Evolutionary conservation across 2,113 vertebrate genomes (phyloP).

Genomic region (Columba livia): DNA sequence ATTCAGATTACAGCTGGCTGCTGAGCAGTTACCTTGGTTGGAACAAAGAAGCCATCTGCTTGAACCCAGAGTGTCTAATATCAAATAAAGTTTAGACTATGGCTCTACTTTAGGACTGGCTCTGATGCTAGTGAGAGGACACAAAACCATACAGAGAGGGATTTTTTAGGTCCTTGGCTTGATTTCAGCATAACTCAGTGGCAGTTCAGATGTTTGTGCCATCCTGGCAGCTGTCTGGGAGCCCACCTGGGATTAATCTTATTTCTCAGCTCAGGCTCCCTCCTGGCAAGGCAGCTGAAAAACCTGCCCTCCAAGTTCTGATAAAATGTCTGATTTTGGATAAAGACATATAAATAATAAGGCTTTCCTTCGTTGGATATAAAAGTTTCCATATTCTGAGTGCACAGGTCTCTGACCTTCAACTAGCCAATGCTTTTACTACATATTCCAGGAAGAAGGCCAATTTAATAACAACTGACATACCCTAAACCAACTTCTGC

Average conservation of each 20-base stretch:
- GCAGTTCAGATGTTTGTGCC: neutral
- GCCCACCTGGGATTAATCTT: neutral
- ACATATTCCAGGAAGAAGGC: neutral
- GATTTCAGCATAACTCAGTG: neutral
- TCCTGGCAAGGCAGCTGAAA: neutral
- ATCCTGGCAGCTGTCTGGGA: neutral
- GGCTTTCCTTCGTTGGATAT: neutral
- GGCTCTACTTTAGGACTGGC: neutral
- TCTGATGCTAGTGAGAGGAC: neutral
- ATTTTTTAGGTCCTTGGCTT: neutral
- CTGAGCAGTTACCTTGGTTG: neutral
- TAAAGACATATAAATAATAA: neutral
- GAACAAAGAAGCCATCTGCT: neutral
- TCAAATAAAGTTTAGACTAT: neutral
- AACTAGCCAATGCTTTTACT: neutral
- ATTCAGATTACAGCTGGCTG: neutral
- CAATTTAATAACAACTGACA: neutral
- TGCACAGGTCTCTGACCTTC: neutral
- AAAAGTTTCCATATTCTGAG: neutral
- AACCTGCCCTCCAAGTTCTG: neutral
- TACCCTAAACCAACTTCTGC: neutral
- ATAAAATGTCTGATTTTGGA: neutral
- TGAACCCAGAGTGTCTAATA: neutral
- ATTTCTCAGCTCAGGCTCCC: fast-evolving
- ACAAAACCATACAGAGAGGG: neutral